Percentiles rank a stretch among this genome's conserved stretches.
Conservation (phyloP, 2,888 invertebrate species). For the Drosophila emarginata region DNA sequence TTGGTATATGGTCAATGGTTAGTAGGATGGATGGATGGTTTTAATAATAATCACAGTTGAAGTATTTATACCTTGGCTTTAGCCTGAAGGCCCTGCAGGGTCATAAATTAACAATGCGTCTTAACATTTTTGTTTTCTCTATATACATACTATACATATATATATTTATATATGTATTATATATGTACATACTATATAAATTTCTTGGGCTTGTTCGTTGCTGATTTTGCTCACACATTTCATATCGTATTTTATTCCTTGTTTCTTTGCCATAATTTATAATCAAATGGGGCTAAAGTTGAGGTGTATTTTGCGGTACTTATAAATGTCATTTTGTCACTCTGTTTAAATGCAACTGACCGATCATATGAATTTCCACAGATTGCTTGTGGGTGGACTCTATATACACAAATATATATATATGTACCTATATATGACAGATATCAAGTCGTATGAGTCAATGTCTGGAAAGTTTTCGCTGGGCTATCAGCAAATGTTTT, state of each 20-base stretch:
- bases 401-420: too few species aligned
- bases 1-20: too few species aligned
- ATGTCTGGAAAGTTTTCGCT: background rate
- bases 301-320: background rate
- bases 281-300: slow-evolving; percentile 3
- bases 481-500: background rate
- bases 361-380: background rate
- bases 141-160: background rate
- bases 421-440: background rate
- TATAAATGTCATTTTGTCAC: background rate
- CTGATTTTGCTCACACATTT: background rate
- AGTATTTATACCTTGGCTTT: slow-evolving; percentile 61
- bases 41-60: slow-evolving; percentile 71
- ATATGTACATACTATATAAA: slow-evolving; percentile 6
- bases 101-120: slow-evolving; percentile 58
- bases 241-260: slow-evolving; percentile 5
- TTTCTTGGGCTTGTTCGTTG: slow-evolving; percentile 17
- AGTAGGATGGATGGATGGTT: slow-evolving; percentile 10
- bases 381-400: background rate
- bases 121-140: slow-evolving; percentile 36
- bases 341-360: background rate
- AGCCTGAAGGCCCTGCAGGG: slow-evolving; percentile 60
- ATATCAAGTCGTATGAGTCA: background rate
- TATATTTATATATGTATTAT: slow-evolving; percentile 12
- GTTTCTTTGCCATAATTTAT: slow-evolving; percentile 14